Base-by-base conservation (phyloP, 2,888 invertebrate genomes). In the Cheilosia soror region DNA sequence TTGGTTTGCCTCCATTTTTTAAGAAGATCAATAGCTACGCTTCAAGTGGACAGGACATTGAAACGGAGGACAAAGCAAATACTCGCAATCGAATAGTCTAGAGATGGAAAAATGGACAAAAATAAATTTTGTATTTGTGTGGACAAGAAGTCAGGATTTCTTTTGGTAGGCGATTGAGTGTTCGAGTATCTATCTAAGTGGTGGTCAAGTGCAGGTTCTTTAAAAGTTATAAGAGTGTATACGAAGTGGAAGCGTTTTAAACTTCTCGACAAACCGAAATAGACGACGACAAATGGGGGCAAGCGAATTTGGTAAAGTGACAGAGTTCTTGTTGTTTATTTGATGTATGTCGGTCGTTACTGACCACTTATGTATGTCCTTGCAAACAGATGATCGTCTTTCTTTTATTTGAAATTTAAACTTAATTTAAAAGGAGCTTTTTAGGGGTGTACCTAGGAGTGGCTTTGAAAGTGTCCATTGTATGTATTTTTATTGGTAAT, bases 61-160 rank as follows among this genome's bases (percentile, higher is more conserved):
- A 60, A 62, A 27, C 62, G 29, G 51, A 55, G 53, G 69, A 77
- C 69, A 78, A 63, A 55, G 62, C 62, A 78, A 78, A 78, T 68
- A 57, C 77, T 62, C 44, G 20, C 25, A 69, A 37, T 47, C 68
- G 63, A 29, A 60, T 66, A 20, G 15, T 15, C 40, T 7, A 4
- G 55, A 13, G 9, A 29, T 31, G 25, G 25, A 4, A 42, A 40
- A n/a, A 29, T 55, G 31, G 44, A 13, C 20, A 37, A 33, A 57
- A 40, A 7, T 13, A 51, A 51, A 66, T 58, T 20, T 20, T 66
- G 57, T 58, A 76, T 75, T 65, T 65, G 15, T 47, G 44, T 20
- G 63, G 27, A 49, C 37, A 37, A 9, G 27, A 42, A 53, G 40
- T 51, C 42, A 31, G 42, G 5, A n/a, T 44, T 47, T 33, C 33